Base-by-base conservation (phyloP, 2,113 vertebrate genomes). In the Vulpes ferrilata region DNA sequence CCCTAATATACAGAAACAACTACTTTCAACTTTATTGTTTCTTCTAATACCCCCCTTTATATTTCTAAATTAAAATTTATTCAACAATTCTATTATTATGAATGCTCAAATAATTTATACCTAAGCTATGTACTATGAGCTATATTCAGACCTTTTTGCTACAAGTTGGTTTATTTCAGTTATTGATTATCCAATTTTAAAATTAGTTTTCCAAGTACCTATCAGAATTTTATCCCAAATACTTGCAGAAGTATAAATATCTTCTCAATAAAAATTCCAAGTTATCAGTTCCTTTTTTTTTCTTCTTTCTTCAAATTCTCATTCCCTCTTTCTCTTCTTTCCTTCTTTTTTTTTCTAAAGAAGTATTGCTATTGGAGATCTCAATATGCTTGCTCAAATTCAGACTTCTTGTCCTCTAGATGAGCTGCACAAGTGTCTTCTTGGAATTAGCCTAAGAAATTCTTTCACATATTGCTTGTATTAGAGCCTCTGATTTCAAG, bases 121-220 rank as follows among this genome's bases (percentile, higher is more conserved):
- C 27, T 53, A 74, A 89, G 27, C 25, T 51, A 94, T 65, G 8
- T 69, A 74, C 53, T 80, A 64, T 73, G 55, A 82, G 12, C 60
- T 78, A 55, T 35, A 91, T 48, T 27, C 64, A 95, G 62, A 71
- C 2, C 27, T 76, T 96, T 93, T 79, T 81, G 15, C 51, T 38
- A 55, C 4, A 88, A 59, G 65, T 81, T 94, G 79, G 23, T 60
- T 86, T 93, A 94, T 60, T 82, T 64, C n/a, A 80, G 55, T 80
- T 64, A 96, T 9, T 74, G 9, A 87, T 71, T 38, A 95, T 3
- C 5, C 83, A 79, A 71, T 59, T 71, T 90, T 76, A 20, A 95
- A 95, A 95, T 76, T 81, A 53, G 11, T 89, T 96, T 97, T 97
- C 92, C 92, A 97, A 89, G 79, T 74, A 74, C 11, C 81, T 64